Evolutionary conservation across 2,113 vertebrate genomes (phyloP).

Genomic region (Willisornis vidua): DNA sequence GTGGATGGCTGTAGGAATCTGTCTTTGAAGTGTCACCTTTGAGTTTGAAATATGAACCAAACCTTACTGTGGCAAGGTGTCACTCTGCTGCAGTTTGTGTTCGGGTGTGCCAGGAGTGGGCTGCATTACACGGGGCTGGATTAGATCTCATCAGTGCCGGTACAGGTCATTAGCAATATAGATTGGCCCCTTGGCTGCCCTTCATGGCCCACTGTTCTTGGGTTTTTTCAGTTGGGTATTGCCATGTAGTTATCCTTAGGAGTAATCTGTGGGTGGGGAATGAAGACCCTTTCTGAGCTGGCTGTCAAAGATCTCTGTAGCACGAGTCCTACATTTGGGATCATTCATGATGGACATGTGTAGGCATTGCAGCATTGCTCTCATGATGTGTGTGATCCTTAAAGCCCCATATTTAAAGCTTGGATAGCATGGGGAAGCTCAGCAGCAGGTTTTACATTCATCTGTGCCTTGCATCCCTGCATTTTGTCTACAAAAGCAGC

Average conservation of each 20-base stretch:
- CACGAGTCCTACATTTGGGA: not conserved
- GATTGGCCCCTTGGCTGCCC: not conserved
- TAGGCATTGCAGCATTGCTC: not conserved
- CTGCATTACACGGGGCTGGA: not conserved
- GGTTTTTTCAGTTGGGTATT: not conserved
- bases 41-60: not conserved
- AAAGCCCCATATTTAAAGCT: not conserved
- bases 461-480: not conserved
- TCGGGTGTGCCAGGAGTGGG: not conserved
- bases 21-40: not conserved
- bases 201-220: not conserved
- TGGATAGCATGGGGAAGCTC: not conserved
- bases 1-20: not conserved
- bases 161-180: not conserved
- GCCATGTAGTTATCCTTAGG: not conserved
- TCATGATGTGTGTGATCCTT: not conserved
- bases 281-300: not conserved
- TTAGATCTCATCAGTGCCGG: not conserved
- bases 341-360: not conserved
- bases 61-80: not conserved
- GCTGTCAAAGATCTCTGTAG: fast-evolving
- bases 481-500: not conserved
- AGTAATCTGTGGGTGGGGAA: not conserved
- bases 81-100: not conserved
- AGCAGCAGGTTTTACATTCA: not conserved